Base-by-base conservation (phyloP, 2,888 invertebrate genomes). In the Girardia tigrina region DNA sequence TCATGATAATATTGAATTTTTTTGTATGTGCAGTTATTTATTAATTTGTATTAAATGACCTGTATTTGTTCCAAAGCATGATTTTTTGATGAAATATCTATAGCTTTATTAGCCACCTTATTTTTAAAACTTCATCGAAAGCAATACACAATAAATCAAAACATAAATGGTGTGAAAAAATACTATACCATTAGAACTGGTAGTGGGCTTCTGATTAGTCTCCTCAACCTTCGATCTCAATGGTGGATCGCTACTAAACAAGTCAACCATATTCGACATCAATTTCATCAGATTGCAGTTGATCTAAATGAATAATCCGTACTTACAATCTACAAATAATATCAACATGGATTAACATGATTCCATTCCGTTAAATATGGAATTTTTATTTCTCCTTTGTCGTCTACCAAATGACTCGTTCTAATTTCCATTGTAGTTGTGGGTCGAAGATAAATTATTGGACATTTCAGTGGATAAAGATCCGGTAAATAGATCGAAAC, bases 291-390 rank as follows among this genome's bases (percentile, higher is more conserved):
- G 36, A 16, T 36, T 36, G 16, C 36, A 56, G 23, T 56, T 56
- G 6, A 56, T 20, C n/a, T 56, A 56, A 56, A 8, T 56, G n/a
- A n/a, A n/a, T n/a, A n/a, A n/a, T n/a, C n/a, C n/a, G n/a, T n/a
- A n/a, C n/a, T 36, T 12, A 36, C 8, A 36, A 12, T 36, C 16
- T 16, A 16, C 36, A 8, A n/a, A n/a, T n/a, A n/a, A n/a, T 36
- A 8, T 12, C 16, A 36, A 16, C 8, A 16, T 36, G 8, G 36
- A 36, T 16, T 36, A 36, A 56, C 56, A 56, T 56, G 56, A 56
- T 56, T 56, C 98, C 98, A 98, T 80, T 95, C 92, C 82, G 94
- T 92, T 77, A 99, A 86, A 86, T 93, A 98, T 0, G 97, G 97
- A 81, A 97, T 87, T 84, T 94, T 97, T 75, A 98, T 89, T 85